Evolutionary conservation across 2,888 invertebrate species (phyloP), one percentile per base, ranked within the genome.

Genomic region (Catocala nupta): DNA sequence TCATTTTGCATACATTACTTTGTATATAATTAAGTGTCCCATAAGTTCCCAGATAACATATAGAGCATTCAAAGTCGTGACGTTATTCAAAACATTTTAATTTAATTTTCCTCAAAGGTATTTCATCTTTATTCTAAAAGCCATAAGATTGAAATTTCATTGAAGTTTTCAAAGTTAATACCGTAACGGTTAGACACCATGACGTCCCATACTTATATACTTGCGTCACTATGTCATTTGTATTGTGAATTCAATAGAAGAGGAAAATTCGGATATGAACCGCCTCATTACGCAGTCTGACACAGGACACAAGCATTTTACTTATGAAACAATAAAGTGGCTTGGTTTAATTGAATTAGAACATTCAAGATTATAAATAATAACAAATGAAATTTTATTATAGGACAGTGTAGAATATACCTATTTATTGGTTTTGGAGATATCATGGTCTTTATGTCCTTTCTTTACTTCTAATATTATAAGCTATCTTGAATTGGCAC

Each of bases 141-240:
- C 0, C 3, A 42, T 65, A 68, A 45, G 13, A 57, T 34, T 44
- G 9, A 70, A 66, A 71, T 55, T 65, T 34, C 48, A 48, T 44
- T 53, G 33, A n/a, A 48, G 12, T 36, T 16, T 1, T 55, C 49
- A 43, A 51, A 56, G 62, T 63, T 33, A 43, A 59, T 49, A 59
- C 72, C 78, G 77, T 78, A 71, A 82, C 81, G 73, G 76, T 80
- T 76, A 81, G 53, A 6, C 75, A 80, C 79, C 80, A 78, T 82
- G 73, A 77, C 79, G 77, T 81, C 75, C 71, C 71, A 78, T 75
- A 71, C 76, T 83, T 77, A 63, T 74, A 59, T 70, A 34, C 44
- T 77, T 77, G 66, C 77, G 44, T 65, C 77, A 77, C 55, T 55
- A 16, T 63, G 71, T 71, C 70, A 69, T 77, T 71, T 71, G 71